phyloP scores from a whole-genome alignment of 2,113 vertebrate genomes.

The Poeciliopsis retropinna region DNA sequence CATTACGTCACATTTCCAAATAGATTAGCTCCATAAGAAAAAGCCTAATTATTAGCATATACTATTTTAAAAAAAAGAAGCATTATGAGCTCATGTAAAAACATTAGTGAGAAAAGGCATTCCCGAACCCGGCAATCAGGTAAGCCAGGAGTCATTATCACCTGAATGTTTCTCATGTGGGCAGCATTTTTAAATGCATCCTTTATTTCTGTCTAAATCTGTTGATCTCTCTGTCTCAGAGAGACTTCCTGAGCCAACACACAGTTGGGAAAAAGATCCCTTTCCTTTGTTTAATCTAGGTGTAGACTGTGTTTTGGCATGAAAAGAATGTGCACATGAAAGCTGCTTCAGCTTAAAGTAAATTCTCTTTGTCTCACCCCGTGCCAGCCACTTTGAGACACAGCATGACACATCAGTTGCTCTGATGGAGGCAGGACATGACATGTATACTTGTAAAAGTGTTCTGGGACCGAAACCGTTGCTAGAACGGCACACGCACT shows the following conservation, averaged over 20 bases:
- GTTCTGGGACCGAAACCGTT: slow-evolving; percentile 44
- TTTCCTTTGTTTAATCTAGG: slow-evolving; percentile 55
- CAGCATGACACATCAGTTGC: slow-evolving; percentile 25
- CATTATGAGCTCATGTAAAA: not conserved
- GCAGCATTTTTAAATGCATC: not conserved
- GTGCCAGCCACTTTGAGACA: slow-evolving; percentile 48
- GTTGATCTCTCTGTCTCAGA: not conserved
- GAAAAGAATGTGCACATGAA: slow-evolving; percentile 53
- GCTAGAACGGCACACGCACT: slow-evolving; percentile 10
- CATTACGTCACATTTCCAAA: not conserved
- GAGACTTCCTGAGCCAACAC: slow-evolving; percentile 28
- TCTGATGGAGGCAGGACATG: slow-evolving; percentile 53
- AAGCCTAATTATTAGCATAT: not conserved
- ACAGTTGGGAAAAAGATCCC: slow-evolving; percentile 18
- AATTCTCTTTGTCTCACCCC: slow-evolving; percentile 39
- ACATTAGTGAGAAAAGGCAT: not conserved
- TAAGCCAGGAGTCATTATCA: not conserved
- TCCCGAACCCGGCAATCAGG: not conserved
- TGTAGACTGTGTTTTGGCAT: slow-evolving; percentile 43
- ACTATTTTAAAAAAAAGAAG: not conserved
- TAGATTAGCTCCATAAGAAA: not conserved
- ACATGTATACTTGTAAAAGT: slow-evolving; percentile 36
- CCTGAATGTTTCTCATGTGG: not conserved
- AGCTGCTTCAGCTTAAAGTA: slow-evolving; percentile 20
- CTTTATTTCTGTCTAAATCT: not conserved